Evolutionary conservation across 2,888 invertebrate species (phyloP).

Genomic region (Cantharis rufa): DNA sequence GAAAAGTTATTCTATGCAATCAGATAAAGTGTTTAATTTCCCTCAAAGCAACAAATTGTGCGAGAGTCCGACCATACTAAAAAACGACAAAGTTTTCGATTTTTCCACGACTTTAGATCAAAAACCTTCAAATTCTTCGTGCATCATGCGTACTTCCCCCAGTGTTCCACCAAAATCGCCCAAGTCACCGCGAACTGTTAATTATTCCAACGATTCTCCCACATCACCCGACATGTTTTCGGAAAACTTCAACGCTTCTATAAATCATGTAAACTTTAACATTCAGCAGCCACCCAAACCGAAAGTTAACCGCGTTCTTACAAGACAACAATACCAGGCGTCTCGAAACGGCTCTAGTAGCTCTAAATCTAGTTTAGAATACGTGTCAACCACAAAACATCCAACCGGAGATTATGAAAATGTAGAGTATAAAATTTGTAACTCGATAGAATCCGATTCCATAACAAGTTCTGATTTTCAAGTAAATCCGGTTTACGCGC

Average conservation of each 20-base stretch:
- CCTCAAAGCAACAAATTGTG: conserved; percentile 31
- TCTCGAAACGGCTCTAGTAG: conserved; percentile 50
- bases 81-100: conserved; percentile 34
- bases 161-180: conserved; percentile 44
- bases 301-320: conserved; percentile 39
- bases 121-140: conserved; percentile 35
- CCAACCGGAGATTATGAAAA: conserved; percentile 51
- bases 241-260: conserved; percentile 34
- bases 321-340: conserved; percentile 47
- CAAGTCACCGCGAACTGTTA: conserved; percentile 43
- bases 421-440: conserved; percentile 53
- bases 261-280: conserved; percentile 46
- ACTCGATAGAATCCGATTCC: conserved; percentile 50
- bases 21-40: conserved; percentile 36
- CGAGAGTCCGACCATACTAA: conserved; percentile 38
- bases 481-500: conserved; percentile 20
- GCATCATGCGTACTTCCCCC: conserved; percentile 30
- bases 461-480: conserved; percentile 38
- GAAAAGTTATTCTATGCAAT: conserved; percentile 45
- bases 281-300: conserved; percentile 49
- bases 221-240: conserved; percentile 26
- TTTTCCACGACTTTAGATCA: conserved; percentile 29
- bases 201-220: conserved; percentile 39
- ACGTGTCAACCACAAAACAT: conserved; percentile 51
- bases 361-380: conserved; percentile 51